Evolutionary conservation across 1,140 invertebrate genomes (phyloP).

Genomic region (Conus ventricosus): DNA sequence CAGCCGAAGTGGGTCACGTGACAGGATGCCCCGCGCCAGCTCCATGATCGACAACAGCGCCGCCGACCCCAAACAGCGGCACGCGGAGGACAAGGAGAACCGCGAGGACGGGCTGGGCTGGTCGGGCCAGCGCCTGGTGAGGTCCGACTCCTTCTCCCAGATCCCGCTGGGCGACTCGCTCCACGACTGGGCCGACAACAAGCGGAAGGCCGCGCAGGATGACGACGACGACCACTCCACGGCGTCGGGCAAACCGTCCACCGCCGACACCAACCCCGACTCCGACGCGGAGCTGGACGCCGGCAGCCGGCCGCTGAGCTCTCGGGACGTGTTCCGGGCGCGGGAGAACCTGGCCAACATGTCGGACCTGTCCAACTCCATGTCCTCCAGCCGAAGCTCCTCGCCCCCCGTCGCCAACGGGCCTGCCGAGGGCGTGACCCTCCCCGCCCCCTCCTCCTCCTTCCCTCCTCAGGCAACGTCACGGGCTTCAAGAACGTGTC

Average conservation of each 20-base stretch:
- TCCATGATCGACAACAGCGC: not conserved
- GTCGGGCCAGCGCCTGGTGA: conserved; percentile 63
- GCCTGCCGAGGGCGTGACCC: not conserved
- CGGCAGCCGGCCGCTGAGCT: conserved; percentile 41
- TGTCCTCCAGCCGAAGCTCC: conserved; percentile 48
- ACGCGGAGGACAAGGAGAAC: conserved; percentile 9
- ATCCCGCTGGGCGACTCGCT: conserved; percentile 63
- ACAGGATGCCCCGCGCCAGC: conserved; percentile 3
- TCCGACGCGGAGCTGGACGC: conserved; percentile 13
- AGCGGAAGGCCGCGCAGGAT: conserved; percentile 5
- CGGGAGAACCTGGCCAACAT: conserved; percentile 56
- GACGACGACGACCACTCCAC: conserved; percentile 27
- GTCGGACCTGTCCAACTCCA: conserved; percentile 48
- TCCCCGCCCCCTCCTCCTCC: not conserved
- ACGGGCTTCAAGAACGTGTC: not conserved
- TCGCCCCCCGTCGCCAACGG: conserved; percentile 37
- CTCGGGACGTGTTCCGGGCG: conserved; percentile 41
- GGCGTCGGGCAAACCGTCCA: conserved; percentile 25
- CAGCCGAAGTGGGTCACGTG: not conserved
- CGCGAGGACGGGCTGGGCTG: conserved; percentile 51
- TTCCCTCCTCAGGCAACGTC: no score
- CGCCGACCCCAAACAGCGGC: not conserved
- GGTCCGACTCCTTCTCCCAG: conserved; percentile 61
- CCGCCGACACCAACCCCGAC: conserved; percentile 19
- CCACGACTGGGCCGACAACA: conserved; percentile 59